Evolutionary conservation across 2,113 vertebrate genomes (phyloP), one percentile per base, ranked within the genome.

Genomic region (Pomatostomus ruficeps): DNA sequence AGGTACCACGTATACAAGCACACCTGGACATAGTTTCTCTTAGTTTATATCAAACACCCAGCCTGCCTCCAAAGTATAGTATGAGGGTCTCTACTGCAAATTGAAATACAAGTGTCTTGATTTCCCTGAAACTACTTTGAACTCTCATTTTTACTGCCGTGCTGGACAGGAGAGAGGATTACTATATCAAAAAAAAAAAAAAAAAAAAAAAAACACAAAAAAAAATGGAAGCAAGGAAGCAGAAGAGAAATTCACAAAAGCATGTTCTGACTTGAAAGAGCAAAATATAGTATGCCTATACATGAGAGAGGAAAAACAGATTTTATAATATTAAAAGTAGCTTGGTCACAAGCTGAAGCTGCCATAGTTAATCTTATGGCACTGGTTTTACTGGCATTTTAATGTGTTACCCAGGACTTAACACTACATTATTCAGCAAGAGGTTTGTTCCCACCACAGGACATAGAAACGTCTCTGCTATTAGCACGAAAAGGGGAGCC

Each of bases 321-420:
- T 89, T 92, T 91, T 73, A 62, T 79, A 82, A 57, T 66, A 65
- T 74, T 95, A 36, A 63, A 84, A 92, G 95, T 75, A 82, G 49
- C 61, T 76, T 68, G 61, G 38, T 86, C 77, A 88, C 93, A 86
- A 89, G 45, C 36, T 86, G 70, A 21, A 82, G 59, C 51, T 95
- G 87, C 77, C 83, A 89, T 42, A 46, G 48, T 78, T 93, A 84
- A 86, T 88, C 90, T 68, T 49, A 91, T 13, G 85, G 49, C 74
- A n/a, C 70, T 85, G 58, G 42, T 82, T 97, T 97, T 85, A 89
- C 66, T 77, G 67, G 85, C 83, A 59, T 75, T 96, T 93, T 85
- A 74, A 90, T 92, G 66, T 83, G 52, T 83, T 87, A 82, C 71
- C 57, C 57, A 91, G 91, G 88, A 86, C 70, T 92, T 92, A 89